Percentiles rank a stretch among this genome's conserved stretches.
Evolutionary conservation across 2,113 vertebrate genomes (phyloP).

Genomic region (Noctilio leporinus): DNA sequence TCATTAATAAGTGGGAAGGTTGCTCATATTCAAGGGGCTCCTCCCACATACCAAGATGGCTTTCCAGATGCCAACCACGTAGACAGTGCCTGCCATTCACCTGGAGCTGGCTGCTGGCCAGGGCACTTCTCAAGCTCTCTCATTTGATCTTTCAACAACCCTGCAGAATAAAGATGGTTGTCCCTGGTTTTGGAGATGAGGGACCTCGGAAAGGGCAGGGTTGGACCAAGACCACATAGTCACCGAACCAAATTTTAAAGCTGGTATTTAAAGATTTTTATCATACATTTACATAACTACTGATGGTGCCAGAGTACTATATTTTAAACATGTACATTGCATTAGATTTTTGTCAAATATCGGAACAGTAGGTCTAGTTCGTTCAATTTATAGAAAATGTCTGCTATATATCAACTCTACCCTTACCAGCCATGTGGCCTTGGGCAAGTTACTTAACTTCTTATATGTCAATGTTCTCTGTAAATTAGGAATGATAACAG

Average conservation of each 20-base stretch:
- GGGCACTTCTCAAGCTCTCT: slow-evolving; percentile 6
- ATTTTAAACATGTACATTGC: background rate
- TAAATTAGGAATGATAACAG: background rate
- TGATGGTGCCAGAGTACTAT: background rate
- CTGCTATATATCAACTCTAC: background rate
- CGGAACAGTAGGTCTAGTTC: background rate
- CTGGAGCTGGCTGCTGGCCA: background rate
- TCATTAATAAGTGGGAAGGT: background rate
- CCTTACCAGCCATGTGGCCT: background rate
- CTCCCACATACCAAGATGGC: background rate
- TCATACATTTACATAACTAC: background rate
- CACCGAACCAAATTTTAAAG: background rate
- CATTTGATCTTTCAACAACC: background rate
- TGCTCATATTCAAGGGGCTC: background rate
- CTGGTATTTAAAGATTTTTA: background rate
- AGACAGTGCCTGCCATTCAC: background rate
- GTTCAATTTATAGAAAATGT: background rate
- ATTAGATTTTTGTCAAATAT: background rate
- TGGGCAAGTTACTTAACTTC: background rate
- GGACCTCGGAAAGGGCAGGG: background rate
- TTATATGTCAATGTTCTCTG: background rate
- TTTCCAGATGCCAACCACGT: slow-evolving; percentile 13
- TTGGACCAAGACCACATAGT: background rate
- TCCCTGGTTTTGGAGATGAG: slow-evolving; percentile 5
- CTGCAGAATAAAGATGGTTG: background rate